A percentile compares a stretch with the other conserved stretches of the same genome.
Conservation (phyloP, 2,113 vertebrate species). For the Alosa alosa region DNA sequence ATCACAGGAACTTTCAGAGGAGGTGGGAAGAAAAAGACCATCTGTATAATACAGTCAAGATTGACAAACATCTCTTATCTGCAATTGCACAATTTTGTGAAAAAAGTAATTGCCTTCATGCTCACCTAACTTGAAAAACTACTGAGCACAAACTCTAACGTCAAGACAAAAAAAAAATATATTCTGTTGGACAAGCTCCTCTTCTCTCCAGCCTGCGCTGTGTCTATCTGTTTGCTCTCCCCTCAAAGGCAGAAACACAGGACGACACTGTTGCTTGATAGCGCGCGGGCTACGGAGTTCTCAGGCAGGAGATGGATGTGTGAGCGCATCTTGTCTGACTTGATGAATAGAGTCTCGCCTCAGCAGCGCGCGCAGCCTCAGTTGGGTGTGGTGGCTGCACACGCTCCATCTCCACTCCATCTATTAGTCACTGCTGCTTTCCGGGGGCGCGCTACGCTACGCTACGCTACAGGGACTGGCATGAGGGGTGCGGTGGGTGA, state of each 20-base stretch:
- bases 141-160: neutral
- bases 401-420: constrained; percentile 29
- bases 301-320: constrained; percentile 51
- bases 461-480: constrained; percentile 27
- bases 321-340: constrained; percentile 45
- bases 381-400: constrained; percentile 20
- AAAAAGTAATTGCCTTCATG: constrained; percentile 4
- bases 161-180: neutral
- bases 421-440: constrained; percentile 46
- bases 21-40: neutral
- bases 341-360: constrained; percentile 46
- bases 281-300: constrained; percentile 39
- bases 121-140: neutral
- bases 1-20: neutral
- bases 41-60: neutral
- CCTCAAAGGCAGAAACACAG: constrained; percentile 39
- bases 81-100: neutral
- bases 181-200: neutral
- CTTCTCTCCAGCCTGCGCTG: neutral
- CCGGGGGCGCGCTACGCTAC: neutral
- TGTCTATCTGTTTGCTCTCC: constrained; percentile 26
- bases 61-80: neutral
- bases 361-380: neutral
- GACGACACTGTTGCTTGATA: constrained; percentile 44
- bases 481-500: neutral